These are phyloP conservation scores for Castor canadensis DNA, from an alignment of 2,113 vertebrate genomes.

Conservation along the genomic window DNA sequence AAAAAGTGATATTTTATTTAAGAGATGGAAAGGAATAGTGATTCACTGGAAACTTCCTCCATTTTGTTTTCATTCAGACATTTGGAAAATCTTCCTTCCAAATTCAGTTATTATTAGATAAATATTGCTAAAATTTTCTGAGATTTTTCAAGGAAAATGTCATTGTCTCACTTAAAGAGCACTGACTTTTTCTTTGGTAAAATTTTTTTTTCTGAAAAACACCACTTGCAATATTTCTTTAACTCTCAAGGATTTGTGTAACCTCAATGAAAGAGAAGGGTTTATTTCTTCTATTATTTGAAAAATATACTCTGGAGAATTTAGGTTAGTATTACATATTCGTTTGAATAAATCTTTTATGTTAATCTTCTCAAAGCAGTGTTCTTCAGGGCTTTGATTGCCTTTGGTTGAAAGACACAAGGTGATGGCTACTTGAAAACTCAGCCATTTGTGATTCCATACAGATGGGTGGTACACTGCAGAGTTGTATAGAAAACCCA, in stretches of 20 bases:
- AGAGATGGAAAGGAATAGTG: neutral
- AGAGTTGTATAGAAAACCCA: neutral
- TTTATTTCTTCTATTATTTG: neutral
- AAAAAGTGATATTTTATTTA: neutral
- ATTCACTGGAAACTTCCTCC: neutral
- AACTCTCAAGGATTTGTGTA: neutral
- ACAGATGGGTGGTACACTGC: neutral
- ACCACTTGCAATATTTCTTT: neutral
- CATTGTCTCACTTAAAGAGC: neutral
- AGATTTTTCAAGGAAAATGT: neutral
- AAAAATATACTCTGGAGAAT: conserved; percentile 12
- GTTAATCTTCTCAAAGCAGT: conserved; percentile 28
- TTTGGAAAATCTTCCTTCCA: neutral
- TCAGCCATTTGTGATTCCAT: conserved; percentile 14
- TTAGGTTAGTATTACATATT: conserved; percentile 14
- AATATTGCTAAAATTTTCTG: neutral
- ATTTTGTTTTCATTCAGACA: conserved; percentile 4
- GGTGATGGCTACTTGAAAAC: conserved; percentile 11
- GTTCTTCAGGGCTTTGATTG: neutral
- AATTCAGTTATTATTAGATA: neutral
- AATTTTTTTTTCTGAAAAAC: neutral
- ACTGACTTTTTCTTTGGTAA: neutral
- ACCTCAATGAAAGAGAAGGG: neutral
- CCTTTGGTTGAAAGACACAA: conserved; percentile 40
- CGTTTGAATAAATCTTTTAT: neutral